Base-by-base conservation (phyloP, 2,113 vertebrate genomes). In the Archocentrus centrarchus region DNA sequence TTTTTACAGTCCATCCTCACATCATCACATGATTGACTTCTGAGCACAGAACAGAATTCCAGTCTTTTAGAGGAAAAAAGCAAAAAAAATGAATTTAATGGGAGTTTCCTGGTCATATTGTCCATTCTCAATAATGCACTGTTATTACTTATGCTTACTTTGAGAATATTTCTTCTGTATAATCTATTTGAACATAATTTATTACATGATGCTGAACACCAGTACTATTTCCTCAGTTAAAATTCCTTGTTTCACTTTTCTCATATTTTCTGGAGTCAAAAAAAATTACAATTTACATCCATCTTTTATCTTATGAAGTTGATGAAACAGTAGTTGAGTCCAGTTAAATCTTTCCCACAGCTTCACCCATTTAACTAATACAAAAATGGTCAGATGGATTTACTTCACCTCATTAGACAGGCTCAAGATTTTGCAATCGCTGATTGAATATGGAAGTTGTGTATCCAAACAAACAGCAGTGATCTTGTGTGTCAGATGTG, bases 381-480 rank as follows among this genome's bases (percentile, higher is more conserved):
- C n/a, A 15, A 53, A 64, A 57, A 84, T 24, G 66, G 55, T 77
- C 35, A 55, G 37, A 70, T 8, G 63, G 68, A 44, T 85, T 73
- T 35, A 2, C n/a, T 59, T 53, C 4, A 59, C 3, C 75, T 78
- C 22, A 3, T 53, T 59, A 79, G 5, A 17, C 79, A 32, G 70
- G 82, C 79, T 87, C 41, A 75, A 81, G 10, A 32, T 80, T 57
- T 79, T 55, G 47, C 77, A 55, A 14, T 80, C n/a, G 32, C 50
- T 14, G 30, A 37, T 55, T 7, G 13, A 68, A n/a, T n/a, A 11
- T 35, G 3, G 24, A 39, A n/a, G 70, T n/a, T 27, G 7, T 35
- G 53, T 24, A 64, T 78, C 61, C 53, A 15, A 7, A 18, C 37
- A 32, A 79, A 79, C 22, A 64, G 81, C 35, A 1, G n/a, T 0